Conservation (phyloP, 2,797 vertebrate genomes). For the Fundulus diaphanus region DNA sequence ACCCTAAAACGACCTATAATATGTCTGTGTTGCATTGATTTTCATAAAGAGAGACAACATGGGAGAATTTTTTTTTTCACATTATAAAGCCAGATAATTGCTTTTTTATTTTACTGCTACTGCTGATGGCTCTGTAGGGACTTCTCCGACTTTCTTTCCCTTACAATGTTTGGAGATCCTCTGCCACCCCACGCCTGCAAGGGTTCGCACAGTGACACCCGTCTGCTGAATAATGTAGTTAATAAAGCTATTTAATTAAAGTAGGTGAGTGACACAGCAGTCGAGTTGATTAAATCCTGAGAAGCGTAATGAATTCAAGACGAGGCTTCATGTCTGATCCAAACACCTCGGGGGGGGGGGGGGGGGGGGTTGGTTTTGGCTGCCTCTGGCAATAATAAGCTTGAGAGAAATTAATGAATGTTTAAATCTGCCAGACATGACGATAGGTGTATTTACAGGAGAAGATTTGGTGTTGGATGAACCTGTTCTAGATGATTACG, state of each 20-base stretch:
- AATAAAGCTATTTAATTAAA: conserved; percentile 61
- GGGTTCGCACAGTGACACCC: conserved; percentile 9
- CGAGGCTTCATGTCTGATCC: conserved; percentile 23
- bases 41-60: background rate
- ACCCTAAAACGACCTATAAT: background rate
- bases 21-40: background rate
- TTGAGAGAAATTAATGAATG: conserved; percentile 12
- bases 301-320: conserved; percentile 52
- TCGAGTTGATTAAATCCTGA: conserved; percentile 62
- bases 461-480: background rate
- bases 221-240: conserved; percentile 57
- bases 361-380: conserved; percentile 26
- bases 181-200: conserved; percentile 16
- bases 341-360: conserved; percentile 22
- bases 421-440: background rate
- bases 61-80: background rate
- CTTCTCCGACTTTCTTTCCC: conserved; percentile 15
- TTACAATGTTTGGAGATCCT: conserved; percentile 6
- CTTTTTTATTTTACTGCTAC: background rate
- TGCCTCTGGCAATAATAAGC: conserved; percentile 5
- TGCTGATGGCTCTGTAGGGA: background rate
- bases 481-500: background rate
- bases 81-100: conserved; percentile 1
- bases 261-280: conserved; percentile 43
- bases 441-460: conserved; percentile 6